These are phyloP conservation scores for Pantherophis vulpinus DNA, from an alignment of 2,797 vertebrate genomes.

Conservation along the genomic window DNA sequence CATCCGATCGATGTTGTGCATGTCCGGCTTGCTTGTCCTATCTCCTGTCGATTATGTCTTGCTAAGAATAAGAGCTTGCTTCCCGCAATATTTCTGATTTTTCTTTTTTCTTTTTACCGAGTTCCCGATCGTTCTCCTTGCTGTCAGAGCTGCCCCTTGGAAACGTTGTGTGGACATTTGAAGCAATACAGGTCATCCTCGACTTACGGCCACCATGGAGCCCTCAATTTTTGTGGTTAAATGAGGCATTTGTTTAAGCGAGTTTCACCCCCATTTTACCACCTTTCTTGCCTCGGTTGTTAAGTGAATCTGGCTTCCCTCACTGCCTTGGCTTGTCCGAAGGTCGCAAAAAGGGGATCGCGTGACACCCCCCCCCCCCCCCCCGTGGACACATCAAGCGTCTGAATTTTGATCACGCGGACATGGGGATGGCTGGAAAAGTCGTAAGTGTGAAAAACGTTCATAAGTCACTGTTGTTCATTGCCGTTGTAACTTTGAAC, in stretches of 20 bases:
- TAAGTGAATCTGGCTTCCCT: background rate
- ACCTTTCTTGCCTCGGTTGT: background rate
- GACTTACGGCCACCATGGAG: background rate
- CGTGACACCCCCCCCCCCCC: no score
- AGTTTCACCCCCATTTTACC: background rate
- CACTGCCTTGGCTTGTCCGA: background rate
- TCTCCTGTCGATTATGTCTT: constrained; percentile 56
- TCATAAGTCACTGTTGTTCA: no score
- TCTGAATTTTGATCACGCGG: background rate
- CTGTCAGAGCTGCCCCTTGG: constrained; percentile 14
- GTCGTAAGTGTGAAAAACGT: background rate
- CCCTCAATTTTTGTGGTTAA: background rate
- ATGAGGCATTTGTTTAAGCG: no score
- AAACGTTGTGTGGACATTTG: background rate
- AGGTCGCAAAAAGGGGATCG: background rate
- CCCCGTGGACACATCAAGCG: no score
- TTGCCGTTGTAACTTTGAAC: no score
- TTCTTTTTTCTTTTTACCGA: background rate
- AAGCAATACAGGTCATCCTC: background rate
- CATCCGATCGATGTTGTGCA: constrained; percentile 56
- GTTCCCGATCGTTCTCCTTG: constrained; percentile 20
- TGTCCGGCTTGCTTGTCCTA: constrained; percentile 66
- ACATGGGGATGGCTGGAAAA: background rate
- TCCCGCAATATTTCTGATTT: constrained; percentile 72
- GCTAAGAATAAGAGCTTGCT: constrained; percentile 69